Evolutionary conservation across 2,797 vertebrate genomes (phyloP).

Genomic region (Alcedo atthis): DNA sequence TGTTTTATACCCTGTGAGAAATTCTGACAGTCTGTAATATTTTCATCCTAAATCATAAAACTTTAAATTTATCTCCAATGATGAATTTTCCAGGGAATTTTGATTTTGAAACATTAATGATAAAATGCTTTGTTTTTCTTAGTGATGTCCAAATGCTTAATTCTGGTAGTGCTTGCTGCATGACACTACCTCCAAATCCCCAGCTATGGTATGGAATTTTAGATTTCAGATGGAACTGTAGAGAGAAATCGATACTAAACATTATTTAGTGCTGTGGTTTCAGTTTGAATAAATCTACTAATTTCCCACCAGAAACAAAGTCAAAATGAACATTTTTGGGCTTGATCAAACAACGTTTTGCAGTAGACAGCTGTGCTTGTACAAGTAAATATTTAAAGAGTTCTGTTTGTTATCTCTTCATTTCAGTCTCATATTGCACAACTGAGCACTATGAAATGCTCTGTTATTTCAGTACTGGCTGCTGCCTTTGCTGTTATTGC

Average conservation of each 20-base stretch:
- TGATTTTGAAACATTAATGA: background rate
- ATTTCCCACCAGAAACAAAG: background rate
- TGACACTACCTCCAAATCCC: background rate
- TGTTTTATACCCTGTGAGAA: background rate
- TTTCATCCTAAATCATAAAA: constrained; percentile 9
- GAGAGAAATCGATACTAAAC: background rate
- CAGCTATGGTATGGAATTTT: background rate
- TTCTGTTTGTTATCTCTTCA: constrained; percentile 5
- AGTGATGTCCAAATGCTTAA: background rate
- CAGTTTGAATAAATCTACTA: background rate
- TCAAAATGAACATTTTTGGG: background rate
- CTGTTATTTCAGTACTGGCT: background rate
- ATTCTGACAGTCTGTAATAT: background rate
- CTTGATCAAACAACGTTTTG: constrained; percentile 2
- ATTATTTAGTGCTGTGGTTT: background rate
- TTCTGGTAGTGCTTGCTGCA: background rate
- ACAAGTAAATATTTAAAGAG: constrained; percentile 3
- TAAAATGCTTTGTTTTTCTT: background rate
- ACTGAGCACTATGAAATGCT: background rate
- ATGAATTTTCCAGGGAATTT: background rate
- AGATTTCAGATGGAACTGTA: background rate
- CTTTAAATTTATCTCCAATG: background rate
- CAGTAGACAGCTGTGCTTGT: background rate
- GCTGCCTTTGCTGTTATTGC: background rate
- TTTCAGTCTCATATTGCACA: background rate